Conservation (phyloP, 2,888 invertebrate genomes). For the Eretmocerus hayati region DNA sequence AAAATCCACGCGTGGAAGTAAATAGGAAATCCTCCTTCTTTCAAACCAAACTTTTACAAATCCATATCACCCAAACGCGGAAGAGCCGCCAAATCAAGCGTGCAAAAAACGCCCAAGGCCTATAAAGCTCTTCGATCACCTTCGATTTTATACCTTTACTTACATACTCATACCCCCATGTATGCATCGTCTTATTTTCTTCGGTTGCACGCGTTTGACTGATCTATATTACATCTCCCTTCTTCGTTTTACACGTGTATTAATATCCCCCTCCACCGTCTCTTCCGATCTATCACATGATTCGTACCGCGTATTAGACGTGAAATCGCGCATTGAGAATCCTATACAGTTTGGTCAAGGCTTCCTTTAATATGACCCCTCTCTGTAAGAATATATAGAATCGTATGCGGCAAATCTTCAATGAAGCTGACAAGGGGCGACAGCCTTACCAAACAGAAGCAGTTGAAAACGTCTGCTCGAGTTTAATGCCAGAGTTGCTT, state of each 20-base stretch:
- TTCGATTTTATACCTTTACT: too few relatives aligned
- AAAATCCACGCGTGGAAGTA: too few relatives aligned
- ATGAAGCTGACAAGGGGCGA: conserved; percentile 45
- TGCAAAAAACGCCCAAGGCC: too few relatives aligned
- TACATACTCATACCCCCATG: too few relatives aligned
- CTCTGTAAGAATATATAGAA: conserved; percentile 21
- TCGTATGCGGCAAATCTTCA: conserved; percentile 31
- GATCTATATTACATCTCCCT: too few relatives aligned
- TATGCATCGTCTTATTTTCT: too few relatives aligned
- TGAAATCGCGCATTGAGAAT: conserved; percentile 14
- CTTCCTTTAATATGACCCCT: conserved; percentile 26
- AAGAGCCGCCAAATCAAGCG: too few relatives aligned
- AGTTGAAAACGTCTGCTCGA: conserved; percentile 44
- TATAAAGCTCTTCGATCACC: too few relatives aligned
- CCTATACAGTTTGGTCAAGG: conserved; percentile 28
- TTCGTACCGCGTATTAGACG: background rate
- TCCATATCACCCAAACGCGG: too few relatives aligned
- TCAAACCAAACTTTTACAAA: too few relatives aligned
- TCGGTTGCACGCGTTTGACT: too few relatives aligned
- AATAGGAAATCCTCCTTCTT: too few relatives aligned
- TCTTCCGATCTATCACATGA: background rate
- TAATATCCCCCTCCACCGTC: background rate
- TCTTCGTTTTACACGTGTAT: conserved; percentile 7
- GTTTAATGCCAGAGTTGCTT: conserved; percentile 41
- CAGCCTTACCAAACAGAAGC: conserved; percentile 42